A percentile compares a stretch with the other conserved stretches of the same genome.
Conservation (phyloP, 1,140 invertebrate species). For the Hyles vespertilio region DNA sequence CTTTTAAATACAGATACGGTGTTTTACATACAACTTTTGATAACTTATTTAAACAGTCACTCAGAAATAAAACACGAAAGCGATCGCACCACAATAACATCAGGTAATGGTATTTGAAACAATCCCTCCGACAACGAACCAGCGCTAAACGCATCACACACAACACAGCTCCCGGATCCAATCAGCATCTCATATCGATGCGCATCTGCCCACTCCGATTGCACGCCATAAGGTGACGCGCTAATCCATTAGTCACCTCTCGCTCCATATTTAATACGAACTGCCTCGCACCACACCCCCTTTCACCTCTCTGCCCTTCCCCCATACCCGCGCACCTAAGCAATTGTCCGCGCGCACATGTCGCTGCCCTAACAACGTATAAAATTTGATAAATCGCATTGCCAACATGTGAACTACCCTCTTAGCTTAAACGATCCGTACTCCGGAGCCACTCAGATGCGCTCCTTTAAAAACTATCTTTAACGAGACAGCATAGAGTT, state of each 20-base stretch:
- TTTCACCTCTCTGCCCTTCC: not conserved
- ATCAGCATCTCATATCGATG: slow-evolving; percentile 27
- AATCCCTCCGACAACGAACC: too few species aligned
- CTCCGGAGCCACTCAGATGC: slow-evolving; percentile 21
- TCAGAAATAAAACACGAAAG: too few species aligned
- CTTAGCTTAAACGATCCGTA: slow-evolving; percentile 64
- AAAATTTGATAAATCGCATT: slow-evolving; percentile 73
- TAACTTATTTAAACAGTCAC: too few species aligned
- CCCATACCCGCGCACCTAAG: slow-evolving; percentile 29
- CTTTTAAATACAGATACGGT: too few species aligned
- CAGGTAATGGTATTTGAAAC: too few species aligned
- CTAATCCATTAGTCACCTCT: slow-evolving; percentile 71
- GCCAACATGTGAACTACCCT: slow-evolving; percentile 73
- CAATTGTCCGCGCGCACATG: slow-evolving; percentile 70
- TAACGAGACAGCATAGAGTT: slow-evolving; percentile 23
- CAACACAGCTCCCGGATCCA: slow-evolving; percentile 23
- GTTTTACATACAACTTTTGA: too few species aligned
- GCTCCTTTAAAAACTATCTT: not conserved
- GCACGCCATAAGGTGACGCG: slow-evolving; percentile 55
- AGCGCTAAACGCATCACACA: not conserved
- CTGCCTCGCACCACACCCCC: slow-evolving; percentile 19
- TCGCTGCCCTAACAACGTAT: slow-evolving; percentile 58
- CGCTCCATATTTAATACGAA: slow-evolving; percentile 63
- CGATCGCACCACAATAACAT: too few species aligned
- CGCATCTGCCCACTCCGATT: slow-evolving; percentile 59